These are phyloP conservation scores for Cottoperca gobio DNA, from an alignment of 2,797 vertebrate genomes.

Conservation along the genomic window DNA sequence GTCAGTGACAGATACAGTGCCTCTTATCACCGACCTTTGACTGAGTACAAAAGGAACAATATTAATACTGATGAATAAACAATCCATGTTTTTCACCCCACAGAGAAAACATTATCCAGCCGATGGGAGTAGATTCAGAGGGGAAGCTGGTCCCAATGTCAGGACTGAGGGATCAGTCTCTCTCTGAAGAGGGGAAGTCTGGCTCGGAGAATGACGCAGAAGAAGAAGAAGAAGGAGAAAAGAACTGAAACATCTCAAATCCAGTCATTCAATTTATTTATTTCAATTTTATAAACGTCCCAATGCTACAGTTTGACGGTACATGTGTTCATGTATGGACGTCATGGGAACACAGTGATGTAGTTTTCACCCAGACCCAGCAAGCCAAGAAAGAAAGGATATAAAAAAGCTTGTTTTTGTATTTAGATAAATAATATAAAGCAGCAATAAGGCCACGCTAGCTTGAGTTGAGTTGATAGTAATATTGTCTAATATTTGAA, in stretches of 20 bases:
- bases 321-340: background rate
- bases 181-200: constrained; percentile 57
- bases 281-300: constrained; percentile 32
- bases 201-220: constrained; percentile 58
- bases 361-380: background rate
- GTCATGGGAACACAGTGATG: background rate
- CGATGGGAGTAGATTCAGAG: constrained; percentile 76
- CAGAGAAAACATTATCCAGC: constrained; percentile 79
- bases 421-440: constrained; percentile 7
- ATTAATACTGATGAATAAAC: background rate
- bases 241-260: constrained; percentile 42
- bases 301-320: constrained; percentile 2
- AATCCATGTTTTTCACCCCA: background rate
- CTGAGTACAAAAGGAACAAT: too few relatives aligned
- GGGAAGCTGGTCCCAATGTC: constrained; percentile 76
- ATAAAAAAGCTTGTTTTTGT: background rate
- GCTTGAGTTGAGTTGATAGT: constrained; percentile 25
- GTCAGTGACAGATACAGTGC: constrained; percentile 34
- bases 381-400: background rate
- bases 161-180: constrained; percentile 52
- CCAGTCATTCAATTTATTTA: background rate
- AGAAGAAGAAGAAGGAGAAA: constrained; percentile 44
- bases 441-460: constrained; percentile 11
- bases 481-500: constrained; percentile 23
- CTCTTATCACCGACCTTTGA: background rate